phyloP scores from a whole-genome alignment of 2,113 vertebrate species.

The Carlito syrichta region DNA sequence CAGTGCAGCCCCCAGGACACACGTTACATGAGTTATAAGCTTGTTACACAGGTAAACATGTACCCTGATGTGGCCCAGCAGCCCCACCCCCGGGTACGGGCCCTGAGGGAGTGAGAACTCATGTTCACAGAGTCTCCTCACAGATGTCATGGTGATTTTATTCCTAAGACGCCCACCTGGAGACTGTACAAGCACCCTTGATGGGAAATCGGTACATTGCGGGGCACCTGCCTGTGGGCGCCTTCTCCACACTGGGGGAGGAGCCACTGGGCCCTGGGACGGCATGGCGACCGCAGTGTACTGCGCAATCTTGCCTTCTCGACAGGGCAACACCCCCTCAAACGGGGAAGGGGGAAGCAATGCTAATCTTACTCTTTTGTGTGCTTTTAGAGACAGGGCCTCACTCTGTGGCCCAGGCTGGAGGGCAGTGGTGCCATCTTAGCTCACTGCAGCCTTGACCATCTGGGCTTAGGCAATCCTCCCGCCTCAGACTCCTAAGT shows the following conservation, averaged over 20 bases:
- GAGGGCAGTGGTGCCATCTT: background rate
- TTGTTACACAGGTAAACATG: no score
- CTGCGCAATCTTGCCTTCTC: accelerated
- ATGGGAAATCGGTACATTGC: background rate
- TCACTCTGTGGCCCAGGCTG: background rate
- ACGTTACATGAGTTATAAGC: no score
- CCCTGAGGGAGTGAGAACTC: background rate
- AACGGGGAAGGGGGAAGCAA: background rate
- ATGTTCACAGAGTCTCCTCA: background rate
- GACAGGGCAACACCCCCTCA: accelerated
- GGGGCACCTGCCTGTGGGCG: background rate
- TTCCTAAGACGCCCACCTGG: background rate
- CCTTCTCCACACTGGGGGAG: background rate
- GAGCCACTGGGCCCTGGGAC: no score
- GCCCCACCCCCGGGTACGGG: background rate
- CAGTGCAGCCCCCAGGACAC: no score
- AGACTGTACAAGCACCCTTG: background rate
- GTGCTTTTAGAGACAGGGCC: background rate
- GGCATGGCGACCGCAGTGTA: no score
- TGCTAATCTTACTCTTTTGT: background rate
- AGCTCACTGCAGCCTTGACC: background rate
- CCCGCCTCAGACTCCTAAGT: background rate
- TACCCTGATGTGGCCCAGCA: background rate
- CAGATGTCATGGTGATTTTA: background rate
- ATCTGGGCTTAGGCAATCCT: background rate